A percentile compares a stretch with the other conserved stretches of the same genome.
Evolutionary conservation across 2,113 vertebrate genomes (phyloP).

Genomic region (Elanoides forficatus): DNA sequence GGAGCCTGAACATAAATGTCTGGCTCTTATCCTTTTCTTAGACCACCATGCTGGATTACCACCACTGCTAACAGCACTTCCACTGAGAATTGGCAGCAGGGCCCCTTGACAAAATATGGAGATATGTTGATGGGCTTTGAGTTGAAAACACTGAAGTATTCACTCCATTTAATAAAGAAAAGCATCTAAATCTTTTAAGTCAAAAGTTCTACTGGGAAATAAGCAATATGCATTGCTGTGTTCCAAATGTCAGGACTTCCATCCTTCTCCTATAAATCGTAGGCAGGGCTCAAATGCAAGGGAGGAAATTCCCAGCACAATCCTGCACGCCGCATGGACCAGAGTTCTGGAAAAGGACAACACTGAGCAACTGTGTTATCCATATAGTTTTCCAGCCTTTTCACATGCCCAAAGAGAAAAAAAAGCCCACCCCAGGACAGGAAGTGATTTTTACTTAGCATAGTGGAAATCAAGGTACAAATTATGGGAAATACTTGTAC

Average conservation of each 20-base stretch:
- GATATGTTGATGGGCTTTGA: conserved; percentile 43
- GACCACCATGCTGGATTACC: conserved; percentile 59
- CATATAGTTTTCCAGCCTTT: background rate
- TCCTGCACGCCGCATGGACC: accelerated
- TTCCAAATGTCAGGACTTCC: conserved; percentile 44
- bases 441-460: background rate
- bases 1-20: conserved; percentile 24
- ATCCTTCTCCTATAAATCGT: background rate
- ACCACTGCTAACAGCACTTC: conserved; percentile 28
- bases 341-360: background rate
- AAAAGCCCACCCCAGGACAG: background rate
- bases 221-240: conserved; percentile 27
- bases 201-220: conserved; percentile 59
- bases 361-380: background rate
- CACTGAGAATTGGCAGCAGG: conserved; percentile 46
- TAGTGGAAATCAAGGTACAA: background rate
- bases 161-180: conserved; percentile 50
- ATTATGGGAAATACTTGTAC: background rate
- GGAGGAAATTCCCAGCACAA: background rate
- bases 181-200: conserved; percentile 53
- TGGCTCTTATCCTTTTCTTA: conserved; percentile 24
- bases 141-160: conserved; percentile 16
- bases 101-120: conserved; percentile 31
- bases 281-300: background rate
- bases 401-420: background rate